Percentiles rank a stretch among this genome's conserved stretches.
Evolutionary conservation across 2,888 invertebrate genomes (phyloP).

Genomic region (Dorcus hopei): DNA sequence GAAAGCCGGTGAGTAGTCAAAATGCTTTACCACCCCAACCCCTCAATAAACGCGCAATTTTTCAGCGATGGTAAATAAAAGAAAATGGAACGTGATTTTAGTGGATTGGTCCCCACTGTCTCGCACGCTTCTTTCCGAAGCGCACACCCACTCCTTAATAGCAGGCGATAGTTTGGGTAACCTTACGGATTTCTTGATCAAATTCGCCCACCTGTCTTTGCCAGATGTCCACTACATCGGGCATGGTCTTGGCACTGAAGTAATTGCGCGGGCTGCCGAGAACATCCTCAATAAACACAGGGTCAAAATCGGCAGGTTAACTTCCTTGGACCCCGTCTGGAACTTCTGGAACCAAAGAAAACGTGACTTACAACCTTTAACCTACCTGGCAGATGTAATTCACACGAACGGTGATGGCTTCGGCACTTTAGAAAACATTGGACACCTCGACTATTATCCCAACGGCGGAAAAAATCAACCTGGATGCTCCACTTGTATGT

Average conservation of each 20-base stretch:
- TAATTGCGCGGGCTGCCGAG: slow-evolving; percentile 50
- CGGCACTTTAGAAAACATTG: slow-evolving; percentile 47
- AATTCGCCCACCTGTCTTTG: slow-evolving; percentile 28
- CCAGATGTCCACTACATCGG: slow-evolving; percentile 50
- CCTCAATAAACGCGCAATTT: slow-evolving; percentile 5
- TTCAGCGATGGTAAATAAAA: slow-evolving; percentile 36
- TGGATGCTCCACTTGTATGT: slow-evolving; percentile 50
- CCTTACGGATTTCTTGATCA: slow-evolving; percentile 33
- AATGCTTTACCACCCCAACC: not conserved
- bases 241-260: slow-evolving; percentile 56
- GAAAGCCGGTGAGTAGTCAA: slow-evolving; percentile 34
- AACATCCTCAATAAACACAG: not conserved
- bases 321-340: slow-evolving; percentile 53
- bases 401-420: slow-evolving; percentile 55
- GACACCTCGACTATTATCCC: slow-evolving; percentile 59
- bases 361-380: slow-evolving; percentile 41
- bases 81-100: slow-evolving; percentile 50
- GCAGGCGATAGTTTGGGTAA: slow-evolving; percentile 49
- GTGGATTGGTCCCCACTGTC: slow-evolving; percentile 57
- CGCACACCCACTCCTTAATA: slow-evolving; percentile 48
- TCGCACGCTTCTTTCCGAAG: slow-evolving; percentile 50
- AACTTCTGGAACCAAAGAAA: slow-evolving; percentile 29
- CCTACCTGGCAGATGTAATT: slow-evolving; percentile 54
- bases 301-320: slow-evolving; percentile 43
- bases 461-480: slow-evolving; percentile 59